Evolutionary conservation across 2,113 vertebrate species (phyloP), one percentile per base, ranked within the genome.

Genomic region (Calonectris borealis): DNA sequence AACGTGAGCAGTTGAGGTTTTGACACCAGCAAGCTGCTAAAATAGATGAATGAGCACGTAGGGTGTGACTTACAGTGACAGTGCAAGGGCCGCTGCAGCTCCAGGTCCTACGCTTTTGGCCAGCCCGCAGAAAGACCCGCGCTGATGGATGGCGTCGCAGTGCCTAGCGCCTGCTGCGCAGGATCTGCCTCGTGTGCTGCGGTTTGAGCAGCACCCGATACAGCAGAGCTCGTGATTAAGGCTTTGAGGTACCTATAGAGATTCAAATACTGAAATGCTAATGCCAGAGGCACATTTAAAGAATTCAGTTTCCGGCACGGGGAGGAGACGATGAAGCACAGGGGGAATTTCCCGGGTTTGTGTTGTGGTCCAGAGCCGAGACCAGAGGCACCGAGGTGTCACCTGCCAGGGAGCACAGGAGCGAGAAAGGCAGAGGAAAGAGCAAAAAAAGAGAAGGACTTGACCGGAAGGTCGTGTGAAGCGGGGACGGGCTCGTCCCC

Each of bases 111-210:
- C 0, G 6, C n/a, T 27, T n/a, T 49, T 0, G 4, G 48, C 24
- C 73, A 48, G 46, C 54, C 42, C 1, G 0, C 16, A 7, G 76
- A 16, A 42, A 9, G 42, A 57, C 44, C 65, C 6, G 57, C 0
- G 4, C 55, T 52, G 62, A 19, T 3, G 7, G 62, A 26, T 40
- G 44, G 25, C 5, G 1, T 25, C 9, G 3, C 1, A 27, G 21
- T n/a, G 46, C 29, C 16, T n/a, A 48, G 46, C 2, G 1, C 26
- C 7, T 1, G 1, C 62, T 1, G 2, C 3, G 10, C 58, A 34
- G 76, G 34, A 24, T 27, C 92, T 55, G 27, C 81, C 57, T 65
- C 2, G 0, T 16, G 16, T 40, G 26, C 48, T 62, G 46, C 2
- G 3, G 34, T 42, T 13, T 44, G 77, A 52, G 38, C 66, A 52